Evolutionary conservation across 2,113 vertebrate species (phyloP), one percentile per base, ranked within the genome.

Genomic region (Ellobius talpinus): DNA sequence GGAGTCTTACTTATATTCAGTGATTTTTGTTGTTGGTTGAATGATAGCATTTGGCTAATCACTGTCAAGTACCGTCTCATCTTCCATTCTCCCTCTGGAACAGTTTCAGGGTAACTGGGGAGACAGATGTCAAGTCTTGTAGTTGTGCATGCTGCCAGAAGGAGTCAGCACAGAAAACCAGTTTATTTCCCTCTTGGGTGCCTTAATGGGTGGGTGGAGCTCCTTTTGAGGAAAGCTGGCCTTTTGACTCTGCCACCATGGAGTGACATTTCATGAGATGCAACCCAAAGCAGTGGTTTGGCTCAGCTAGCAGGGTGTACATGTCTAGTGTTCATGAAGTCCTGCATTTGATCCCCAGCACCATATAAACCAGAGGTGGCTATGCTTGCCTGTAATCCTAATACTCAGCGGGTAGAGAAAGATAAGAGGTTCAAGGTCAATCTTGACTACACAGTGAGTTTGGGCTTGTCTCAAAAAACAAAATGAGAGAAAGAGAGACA

Each of bases 31-130:
- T 95, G 52, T 78, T 86, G 63, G 58, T 36, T 86, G 68, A 82
- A 85, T 90, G n/a, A 61, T 68, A 87, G 61, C 16, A 87, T 47
- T 91, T 95, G 65, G 50, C 36, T 90, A 42, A 29, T 95, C 42
- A 14, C 55, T 2, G 0, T 52, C 70, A 39, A 92, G 79, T 77
- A 55, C 47, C 81, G 26, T 91, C 82, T 74, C n/a, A 12, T 84
- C 42, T 95, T 91, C 84, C 13, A 58, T 65, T 87, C 94, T 23
- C 82, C 42, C 10, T 86, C 58, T 93, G 79, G 78, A 65, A 14
- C 58, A 55, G 21, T 31, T 47, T 86, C 55, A 24, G 24, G 84
- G 65, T 45, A 24, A 16, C 78, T 36, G 70, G 24, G 58, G 45
- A 77, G 76, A 63, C 50, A 72, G 42, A 61, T 47, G 45, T 79